Percentiles rank a stretch among this genome's conserved stretches.
Evolutionary conservation across 2,113 vertebrate species (phyloP).

Genomic region (Speoplatyrhinus poulsoni): DNA sequence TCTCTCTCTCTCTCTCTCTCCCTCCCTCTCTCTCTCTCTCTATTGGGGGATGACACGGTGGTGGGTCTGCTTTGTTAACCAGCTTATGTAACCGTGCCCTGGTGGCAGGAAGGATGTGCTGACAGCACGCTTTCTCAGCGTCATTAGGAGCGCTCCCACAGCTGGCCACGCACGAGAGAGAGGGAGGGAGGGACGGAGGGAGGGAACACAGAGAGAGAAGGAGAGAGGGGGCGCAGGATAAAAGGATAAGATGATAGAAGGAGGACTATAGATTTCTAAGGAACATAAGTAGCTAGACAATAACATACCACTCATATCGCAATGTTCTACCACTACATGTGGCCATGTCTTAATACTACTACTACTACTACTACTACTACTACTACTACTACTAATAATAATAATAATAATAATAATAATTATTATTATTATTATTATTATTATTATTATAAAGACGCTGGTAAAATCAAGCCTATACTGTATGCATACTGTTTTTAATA

Average conservation of each 20-base stretch:
- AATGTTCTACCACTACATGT: no score
- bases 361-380: no score
- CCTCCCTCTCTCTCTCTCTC: constrained; percentile 43
- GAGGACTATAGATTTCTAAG: constrained; percentile 17
- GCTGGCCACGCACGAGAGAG: constrained; percentile 60
- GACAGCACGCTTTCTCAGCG: constrained; percentile 71
- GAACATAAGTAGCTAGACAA: not conserved
- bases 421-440: no score
- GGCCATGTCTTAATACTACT: no score
- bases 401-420: no score
- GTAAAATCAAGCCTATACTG: no score
- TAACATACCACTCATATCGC: no score
- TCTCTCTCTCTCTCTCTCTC: constrained; percentile 18
- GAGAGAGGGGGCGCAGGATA: constrained; percentile 5
- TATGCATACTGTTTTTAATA: no score
- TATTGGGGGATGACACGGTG: constrained; percentile 66
- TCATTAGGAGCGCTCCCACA: constrained; percentile 72
- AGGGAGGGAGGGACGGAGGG: constrained; percentile 23
- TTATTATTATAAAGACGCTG: no score
- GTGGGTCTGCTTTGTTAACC: constrained; percentile 69
- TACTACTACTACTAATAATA: no score
- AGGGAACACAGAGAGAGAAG: constrained; percentile 23
- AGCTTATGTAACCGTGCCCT: constrained; percentile 72
- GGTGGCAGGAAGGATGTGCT: constrained; percentile 66
- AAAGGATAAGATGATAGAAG: constrained; percentile 16